A percentile compares a stretch with the other conserved stretches of the same genome.
phyloP scores from a whole-genome alignment of 2,888 invertebrate genomes.

The Tanaodytes sp. region DNA sequence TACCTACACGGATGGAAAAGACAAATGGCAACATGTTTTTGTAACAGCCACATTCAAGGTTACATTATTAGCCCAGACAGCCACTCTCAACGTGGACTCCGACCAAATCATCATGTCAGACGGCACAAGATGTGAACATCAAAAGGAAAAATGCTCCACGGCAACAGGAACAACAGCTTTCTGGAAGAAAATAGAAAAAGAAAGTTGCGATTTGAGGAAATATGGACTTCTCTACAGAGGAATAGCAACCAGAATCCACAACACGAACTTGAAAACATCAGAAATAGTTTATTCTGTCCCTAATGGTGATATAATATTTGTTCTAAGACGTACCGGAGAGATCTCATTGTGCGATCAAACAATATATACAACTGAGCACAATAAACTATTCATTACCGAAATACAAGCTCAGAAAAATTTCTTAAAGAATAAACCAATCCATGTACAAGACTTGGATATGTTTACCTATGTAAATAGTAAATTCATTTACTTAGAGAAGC shows the following conservation, averaged over 20 bases:
- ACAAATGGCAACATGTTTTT: neutral
- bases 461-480: too few species aligned
- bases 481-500: too few species aligned
- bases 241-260: conserved; percentile 11
- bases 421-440: conserved; percentile 50
- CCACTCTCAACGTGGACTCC: too few species aligned
- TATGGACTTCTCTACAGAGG: conserved; percentile 55
- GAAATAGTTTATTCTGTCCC: conserved; percentile 37
- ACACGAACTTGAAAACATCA: neutral
- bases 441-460: too few species aligned
- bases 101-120: too few species aligned
- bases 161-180: too few species aligned
- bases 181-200: too few species aligned
- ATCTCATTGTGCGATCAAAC: conserved; percentile 11
- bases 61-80: neutral
- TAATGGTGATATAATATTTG: conserved; percentile 44
- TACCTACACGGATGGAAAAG: neutral
- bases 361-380: conserved; percentile 39
- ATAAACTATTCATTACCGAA: conserved; percentile 40
- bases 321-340: conserved; percentile 25
- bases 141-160: too few species aligned
- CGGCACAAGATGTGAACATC: too few species aligned
- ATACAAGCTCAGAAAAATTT: conserved; percentile 52
- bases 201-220: conserved; percentile 21
- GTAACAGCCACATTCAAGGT: neutral